Base-by-base conservation (phyloP, 2,888 invertebrate genomes). In the Apodemia mormo region DNA sequence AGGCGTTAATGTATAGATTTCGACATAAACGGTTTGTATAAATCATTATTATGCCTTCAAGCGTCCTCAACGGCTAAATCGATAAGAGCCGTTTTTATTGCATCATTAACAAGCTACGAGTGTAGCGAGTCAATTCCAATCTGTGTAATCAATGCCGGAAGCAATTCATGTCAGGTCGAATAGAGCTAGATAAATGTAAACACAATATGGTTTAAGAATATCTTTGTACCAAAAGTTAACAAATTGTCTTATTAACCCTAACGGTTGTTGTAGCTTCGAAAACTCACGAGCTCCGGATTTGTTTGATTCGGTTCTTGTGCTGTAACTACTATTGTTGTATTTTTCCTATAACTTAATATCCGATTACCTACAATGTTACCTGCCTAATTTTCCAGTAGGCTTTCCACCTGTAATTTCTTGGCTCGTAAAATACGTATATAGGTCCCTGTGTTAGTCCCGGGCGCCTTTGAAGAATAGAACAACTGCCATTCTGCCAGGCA, bases 71-170 rank as follows among this genome's bases (percentile, higher is more conserved):
- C 87, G 84, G 85, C 85, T 88, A 86, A 88, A 88, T 90, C 90
- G 90, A 91, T 91, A 90, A 89, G 88, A 85, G 86, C 85, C 86
- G 85, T 89, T 90, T 90, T 92, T 92, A 92, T 92, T 88, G 87
- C 91, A 88, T 88, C 89, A 92, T 92, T 92, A 91, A 90, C 87
- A 84, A 83, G 84, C 86, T 78, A 79, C 82, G 82, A 85, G 86
- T 86, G 89, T 86, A 87, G 86, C 83, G 83, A 84, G 83, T 81
- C 84, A 89, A 90, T 92, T 88, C 87, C 85, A 89, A 91, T 91
- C 89, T 89, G 83, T 83, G 88, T 88, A 89, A 90, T 92, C 91
- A 89, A 86, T 84, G 85, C 85, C 83, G 80, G 82, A 81, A 83
- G 84, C 82, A 77, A 79, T 78, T 79, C 81, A 82, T 82, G 82